Evolutionary conservation across 2,113 vertebrate species (phyloP).

Genomic region (Cyphomyrus discorhynchus): DNA sequence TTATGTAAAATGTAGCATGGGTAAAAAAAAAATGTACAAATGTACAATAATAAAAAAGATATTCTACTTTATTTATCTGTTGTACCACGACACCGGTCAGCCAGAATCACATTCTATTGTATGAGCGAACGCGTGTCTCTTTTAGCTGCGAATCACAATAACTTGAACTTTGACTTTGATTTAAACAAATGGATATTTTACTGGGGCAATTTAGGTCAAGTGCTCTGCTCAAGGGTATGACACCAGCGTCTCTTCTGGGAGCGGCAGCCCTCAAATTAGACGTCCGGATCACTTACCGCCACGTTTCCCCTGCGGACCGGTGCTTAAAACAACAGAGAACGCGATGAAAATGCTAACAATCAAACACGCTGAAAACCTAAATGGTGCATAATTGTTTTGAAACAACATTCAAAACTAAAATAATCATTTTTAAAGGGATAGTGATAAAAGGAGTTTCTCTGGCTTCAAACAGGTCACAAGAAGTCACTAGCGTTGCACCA

Average conservation of each 20-base stretch:
- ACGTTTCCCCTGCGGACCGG: not conserved
- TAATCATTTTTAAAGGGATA: not conserved
- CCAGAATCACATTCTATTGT: not conserved
- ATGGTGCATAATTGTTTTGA: not conserved
- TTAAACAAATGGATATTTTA: constrained; percentile 2
- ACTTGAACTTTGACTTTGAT: not conserved
- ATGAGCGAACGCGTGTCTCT: not conserved
- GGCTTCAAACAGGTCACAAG: not conserved
- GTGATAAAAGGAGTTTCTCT: not conserved
- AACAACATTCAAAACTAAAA: not conserved
- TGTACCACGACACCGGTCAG: not conserved
- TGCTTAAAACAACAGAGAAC: not conserved
- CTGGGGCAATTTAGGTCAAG: not conserved
- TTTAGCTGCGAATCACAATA: not conserved
- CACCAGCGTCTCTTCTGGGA: not conserved
- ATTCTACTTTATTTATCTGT: not conserved
- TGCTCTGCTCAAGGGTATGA: not conserved
- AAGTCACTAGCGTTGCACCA: not conserved
- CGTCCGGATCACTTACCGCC: not conserved
- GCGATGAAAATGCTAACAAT: not conserved
- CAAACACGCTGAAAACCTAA: not conserved
- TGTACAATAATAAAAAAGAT: not conserved
- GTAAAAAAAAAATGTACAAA: not conserved
- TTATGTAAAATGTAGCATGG: not conserved
- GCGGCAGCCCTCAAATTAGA: not conserved